Evolutionary conservation across 2,797 vertebrate species (phyloP).

Genomic region (Anguilla marmorata): DNA sequence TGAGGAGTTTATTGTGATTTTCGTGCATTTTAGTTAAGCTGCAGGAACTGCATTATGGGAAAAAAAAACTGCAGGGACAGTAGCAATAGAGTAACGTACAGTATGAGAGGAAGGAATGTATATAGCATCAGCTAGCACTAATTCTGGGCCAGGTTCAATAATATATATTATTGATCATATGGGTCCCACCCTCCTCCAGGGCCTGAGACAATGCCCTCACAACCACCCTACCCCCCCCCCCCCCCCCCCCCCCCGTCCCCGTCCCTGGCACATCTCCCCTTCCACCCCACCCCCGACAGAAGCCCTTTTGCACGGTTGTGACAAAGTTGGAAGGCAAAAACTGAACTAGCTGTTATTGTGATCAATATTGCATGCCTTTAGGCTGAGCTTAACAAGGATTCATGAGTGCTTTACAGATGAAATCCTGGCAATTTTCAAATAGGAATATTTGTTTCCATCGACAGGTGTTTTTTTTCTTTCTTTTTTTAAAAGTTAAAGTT

Average conservation of each 20-base stretch:
- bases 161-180: too few relatives aligned
- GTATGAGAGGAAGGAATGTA: neutral
- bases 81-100: neutral
- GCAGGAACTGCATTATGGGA: too few relatives aligned
- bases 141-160: too few relatives aligned
- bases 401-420: constrained; percentile 67
- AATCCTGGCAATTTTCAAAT: constrained; percentile 59
- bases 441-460: constrained; percentile 70
- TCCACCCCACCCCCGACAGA: too few relatives aligned
- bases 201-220: too few relatives aligned
- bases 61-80: too few relatives aligned
- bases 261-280: neutral
- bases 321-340: neutral
- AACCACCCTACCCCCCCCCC: too few relatives aligned
- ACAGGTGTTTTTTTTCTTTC: constrained; percentile 64
- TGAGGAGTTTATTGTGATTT: neutral
- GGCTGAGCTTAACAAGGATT: constrained; percentile 68
- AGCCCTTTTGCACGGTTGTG: neutral
- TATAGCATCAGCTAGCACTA: neutral
- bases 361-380: constrained; percentile 72
- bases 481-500: constrained; percentile 73
- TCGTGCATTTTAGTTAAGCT: neutral
- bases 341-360: constrained; percentile 42
- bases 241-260: too few relatives aligned
- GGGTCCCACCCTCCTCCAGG: too few relatives aligned